These are phyloP conservation scores for Tigriopus californicus DNA, from an alignment of 2,888 invertebrate species.

Conservation along the genomic window DNA sequence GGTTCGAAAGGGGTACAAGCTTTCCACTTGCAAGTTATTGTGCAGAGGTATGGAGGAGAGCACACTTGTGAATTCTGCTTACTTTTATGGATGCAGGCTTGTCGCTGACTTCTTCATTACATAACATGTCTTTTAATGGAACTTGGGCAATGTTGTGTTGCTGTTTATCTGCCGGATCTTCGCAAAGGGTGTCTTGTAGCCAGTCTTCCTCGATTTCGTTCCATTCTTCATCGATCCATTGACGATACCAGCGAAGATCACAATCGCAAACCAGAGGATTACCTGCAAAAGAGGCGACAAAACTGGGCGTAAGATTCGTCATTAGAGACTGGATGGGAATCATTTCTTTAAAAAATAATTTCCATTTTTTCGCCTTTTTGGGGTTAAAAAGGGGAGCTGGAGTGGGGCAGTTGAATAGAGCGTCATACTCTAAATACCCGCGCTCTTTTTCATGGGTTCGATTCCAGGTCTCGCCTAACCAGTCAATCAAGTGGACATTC, in stretches of 20 bases:
- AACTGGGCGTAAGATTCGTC: background rate
- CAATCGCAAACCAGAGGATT: slow-evolving; percentile 74
- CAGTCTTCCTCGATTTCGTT: slow-evolving; percentile 1
- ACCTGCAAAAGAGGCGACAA: slow-evolving; percentile 35
- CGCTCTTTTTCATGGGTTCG: too few species aligned
- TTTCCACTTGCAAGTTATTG: background rate
- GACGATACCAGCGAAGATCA: slow-evolving; percentile 68
- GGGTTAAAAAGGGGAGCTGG: background rate
- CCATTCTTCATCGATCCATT: slow-evolving; percentile 40
- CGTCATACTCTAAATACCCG: too few species aligned
- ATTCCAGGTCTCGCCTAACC: too few species aligned
- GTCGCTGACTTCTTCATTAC: background rate
- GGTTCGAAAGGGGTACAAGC: background rate
- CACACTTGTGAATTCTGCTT: background rate
- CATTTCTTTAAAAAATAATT: background rate
- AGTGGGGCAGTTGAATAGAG: too few species aligned
- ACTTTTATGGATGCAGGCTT: background rate
- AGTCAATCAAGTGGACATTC: too few species aligned
- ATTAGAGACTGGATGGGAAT: background rate
- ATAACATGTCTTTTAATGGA: slow-evolving; percentile 3
- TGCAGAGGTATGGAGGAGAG: background rate
- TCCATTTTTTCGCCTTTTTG: background rate
- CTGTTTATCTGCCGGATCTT: background rate
- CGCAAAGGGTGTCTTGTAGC: slow-evolving; percentile 4
- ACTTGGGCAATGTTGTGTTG: slow-evolving; percentile 13